Conservation (phyloP, 2,113 vertebrate species). For the Typhlomys cinereus region DNA sequence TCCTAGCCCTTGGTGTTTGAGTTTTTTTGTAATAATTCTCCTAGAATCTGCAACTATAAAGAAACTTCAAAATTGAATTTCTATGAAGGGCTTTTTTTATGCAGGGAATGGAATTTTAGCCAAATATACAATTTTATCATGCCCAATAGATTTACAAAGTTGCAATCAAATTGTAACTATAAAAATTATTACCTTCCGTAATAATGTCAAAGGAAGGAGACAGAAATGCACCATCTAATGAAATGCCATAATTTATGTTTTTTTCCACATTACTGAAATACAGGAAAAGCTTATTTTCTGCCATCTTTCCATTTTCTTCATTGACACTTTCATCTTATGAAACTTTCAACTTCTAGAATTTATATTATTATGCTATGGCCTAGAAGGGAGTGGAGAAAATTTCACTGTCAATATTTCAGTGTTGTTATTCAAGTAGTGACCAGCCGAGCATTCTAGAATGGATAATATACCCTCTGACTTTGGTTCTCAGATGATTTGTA, state of each 20-base stretch:
- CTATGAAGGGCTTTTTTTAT: background rate
- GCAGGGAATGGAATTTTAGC: background rate
- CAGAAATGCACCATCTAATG: slow-evolving; percentile 23
- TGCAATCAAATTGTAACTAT: slow-evolving; percentile 19
- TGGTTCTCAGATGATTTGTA: slow-evolving; percentile 4
- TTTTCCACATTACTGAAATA: slow-evolving; percentile 47
- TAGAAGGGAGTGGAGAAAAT: slow-evolving; percentile 31
- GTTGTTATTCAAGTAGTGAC: slow-evolving; percentile 30
- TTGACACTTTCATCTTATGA: slow-evolving; percentile 42
- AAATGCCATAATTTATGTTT: background rate
- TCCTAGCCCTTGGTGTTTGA: background rate
- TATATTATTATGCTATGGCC: slow-evolving; percentile 45
- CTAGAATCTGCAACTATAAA: slow-evolving; percentile 45
- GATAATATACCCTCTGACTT: background rate
- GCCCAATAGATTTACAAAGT: slow-evolving; percentile 54
- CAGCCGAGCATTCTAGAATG: slow-evolving; percentile 30
- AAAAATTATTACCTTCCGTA: slow-evolving; percentile 51
- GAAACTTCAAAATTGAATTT: slow-evolving; percentile 1
- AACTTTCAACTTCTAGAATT: slow-evolving; percentile 51
- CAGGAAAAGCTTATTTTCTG: slow-evolving; percentile 49
- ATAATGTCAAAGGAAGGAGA: slow-evolving; percentile 9
- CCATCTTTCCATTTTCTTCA: slow-evolving; percentile 37
- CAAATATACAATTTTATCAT: slow-evolving; percentile 10
- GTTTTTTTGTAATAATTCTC: slow-evolving; percentile 49
- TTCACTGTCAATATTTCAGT: slow-evolving; percentile 22